phyloP scores from a whole-genome alignment of 2,797 vertebrate genomes.

The Myiothlypis coronata region DNA sequence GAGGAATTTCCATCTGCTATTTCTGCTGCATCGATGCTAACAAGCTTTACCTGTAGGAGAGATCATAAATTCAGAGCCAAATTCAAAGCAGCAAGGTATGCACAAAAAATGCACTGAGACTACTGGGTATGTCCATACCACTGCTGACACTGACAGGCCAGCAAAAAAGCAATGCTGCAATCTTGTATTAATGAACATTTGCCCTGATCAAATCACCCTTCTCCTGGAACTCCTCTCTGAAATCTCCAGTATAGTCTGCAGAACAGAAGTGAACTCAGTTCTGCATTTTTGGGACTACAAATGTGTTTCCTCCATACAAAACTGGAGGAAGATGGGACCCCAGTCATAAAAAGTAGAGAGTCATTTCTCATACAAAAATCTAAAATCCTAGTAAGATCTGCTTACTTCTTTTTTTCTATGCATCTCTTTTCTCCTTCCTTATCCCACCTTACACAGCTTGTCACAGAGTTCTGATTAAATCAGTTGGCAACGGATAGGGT shows the following conservation, averaged over 20 bases:
- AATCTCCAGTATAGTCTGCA: background rate
- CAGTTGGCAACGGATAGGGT: slow-evolving; percentile 5
- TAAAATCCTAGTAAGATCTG: background rate
- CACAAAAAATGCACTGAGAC: background rate
- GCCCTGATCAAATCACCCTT: background rate
- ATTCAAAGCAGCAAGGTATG: background rate
- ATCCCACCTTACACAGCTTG: background rate
- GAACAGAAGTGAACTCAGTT: background rate
- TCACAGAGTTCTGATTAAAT: background rate
- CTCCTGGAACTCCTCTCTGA: background rate
- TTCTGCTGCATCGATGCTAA: slow-evolving; percentile 94
- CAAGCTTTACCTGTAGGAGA: slow-evolving; percentile 88
- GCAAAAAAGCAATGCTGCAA: background rate
- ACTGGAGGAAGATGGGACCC: background rate
- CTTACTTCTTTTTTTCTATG: background rate
- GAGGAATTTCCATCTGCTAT: slow-evolving; percentile 94
- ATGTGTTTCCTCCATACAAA: background rate
- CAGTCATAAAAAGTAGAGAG: background rate
- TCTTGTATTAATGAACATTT: background rate
- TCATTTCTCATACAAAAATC: background rate
- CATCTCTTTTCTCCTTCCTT: background rate
- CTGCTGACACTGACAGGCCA: background rate
- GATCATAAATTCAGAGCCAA: background rate
- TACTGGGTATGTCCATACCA: background rate
- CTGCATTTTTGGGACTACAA: background rate